phyloP scores from a whole-genome alignment of 2,113 vertebrate genomes.

The Phylloscopus trochilus region DNA sequence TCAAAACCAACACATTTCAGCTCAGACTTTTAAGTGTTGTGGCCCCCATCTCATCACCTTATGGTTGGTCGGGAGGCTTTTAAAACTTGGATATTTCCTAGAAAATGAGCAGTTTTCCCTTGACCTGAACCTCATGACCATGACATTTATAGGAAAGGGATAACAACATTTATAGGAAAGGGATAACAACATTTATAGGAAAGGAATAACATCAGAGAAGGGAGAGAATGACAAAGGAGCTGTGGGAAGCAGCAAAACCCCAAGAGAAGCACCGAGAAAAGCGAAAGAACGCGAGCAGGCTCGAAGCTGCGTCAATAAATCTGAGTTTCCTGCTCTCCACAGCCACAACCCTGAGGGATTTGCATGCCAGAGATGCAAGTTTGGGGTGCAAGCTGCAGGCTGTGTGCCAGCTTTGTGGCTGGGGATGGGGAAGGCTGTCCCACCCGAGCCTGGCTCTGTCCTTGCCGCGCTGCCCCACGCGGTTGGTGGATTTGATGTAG shows the following conservation, averaged over 20 bases:
- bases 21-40: not conserved
- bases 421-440: rapidly evolving
- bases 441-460: conserved; percentile 77
- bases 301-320: rapidly evolving
- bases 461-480: conserved; percentile 82
- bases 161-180: not conserved
- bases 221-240: not conserved
- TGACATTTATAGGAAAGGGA: not conserved
- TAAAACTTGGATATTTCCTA: not conserved
- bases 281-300: rapidly evolving
- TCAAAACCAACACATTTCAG: not conserved
- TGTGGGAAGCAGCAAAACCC: not conserved
- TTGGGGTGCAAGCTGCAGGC: not conserved
- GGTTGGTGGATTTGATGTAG: conserved; percentile 94
- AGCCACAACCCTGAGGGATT: not conserved
- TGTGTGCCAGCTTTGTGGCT: not conserved
- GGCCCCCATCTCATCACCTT: rapidly evolving
- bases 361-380: not conserved
- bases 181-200: not conserved
- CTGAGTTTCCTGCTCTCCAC: not conserved
- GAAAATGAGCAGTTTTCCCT: not conserved
- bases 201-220: not conserved
- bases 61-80: not conserved
- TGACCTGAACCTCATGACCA: not conserved
- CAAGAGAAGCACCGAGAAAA: not conserved